phyloP scores from a whole-genome alignment of 64 coral and sea anemone species.

The Pocillopora damicornis region DNA sequence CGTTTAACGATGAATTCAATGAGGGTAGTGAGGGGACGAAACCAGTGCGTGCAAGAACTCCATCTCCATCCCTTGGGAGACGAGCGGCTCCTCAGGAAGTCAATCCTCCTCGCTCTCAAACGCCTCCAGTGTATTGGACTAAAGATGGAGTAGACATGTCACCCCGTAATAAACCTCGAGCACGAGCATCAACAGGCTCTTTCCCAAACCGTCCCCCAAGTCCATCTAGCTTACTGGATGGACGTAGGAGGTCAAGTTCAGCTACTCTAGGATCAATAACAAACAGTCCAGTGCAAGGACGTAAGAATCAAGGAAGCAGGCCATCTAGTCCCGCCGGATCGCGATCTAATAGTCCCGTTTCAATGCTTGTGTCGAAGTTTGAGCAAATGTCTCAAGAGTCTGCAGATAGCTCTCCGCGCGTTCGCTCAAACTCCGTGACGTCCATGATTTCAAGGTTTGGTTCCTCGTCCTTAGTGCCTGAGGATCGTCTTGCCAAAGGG shows the following conservation, averaged over 20 bases:
- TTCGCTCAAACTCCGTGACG: conserved; percentile 49
- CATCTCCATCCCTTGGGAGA: conserved; percentile 11
- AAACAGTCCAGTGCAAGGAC: conserved; percentile 12
- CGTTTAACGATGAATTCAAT: background rate
- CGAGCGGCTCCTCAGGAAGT: background rate
- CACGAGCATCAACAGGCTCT: background rate
- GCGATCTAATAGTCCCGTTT: conserved; percentile 73
- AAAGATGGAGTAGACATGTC: background rate
- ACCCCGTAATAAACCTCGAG: background rate
- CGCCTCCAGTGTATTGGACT: conserved; percentile 13
- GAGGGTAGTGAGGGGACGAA: background rate
- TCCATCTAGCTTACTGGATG: conserved; percentile 6
- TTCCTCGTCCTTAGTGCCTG: conserved; percentile 61
- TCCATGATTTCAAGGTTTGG: conserved; percentile 78
- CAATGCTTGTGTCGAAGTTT: conserved; percentile 70
- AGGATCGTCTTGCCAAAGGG: conserved; percentile 62
- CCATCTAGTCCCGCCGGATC: conserved; percentile 59
- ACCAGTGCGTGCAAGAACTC: conserved; percentile 18
- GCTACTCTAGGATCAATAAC: background rate
- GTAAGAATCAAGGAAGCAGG: background rate
- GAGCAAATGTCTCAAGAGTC: conserved; percentile 50
- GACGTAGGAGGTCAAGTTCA: background rate
- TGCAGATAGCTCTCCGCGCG: conserved; percentile 3
- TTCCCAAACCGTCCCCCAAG: conserved; percentile 7
- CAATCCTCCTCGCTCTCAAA: background rate